These are phyloP conservation scores for Drosophila orosa DNA, from an alignment of 1,140 invertebrate species.

Conservation along the genomic window DNA sequence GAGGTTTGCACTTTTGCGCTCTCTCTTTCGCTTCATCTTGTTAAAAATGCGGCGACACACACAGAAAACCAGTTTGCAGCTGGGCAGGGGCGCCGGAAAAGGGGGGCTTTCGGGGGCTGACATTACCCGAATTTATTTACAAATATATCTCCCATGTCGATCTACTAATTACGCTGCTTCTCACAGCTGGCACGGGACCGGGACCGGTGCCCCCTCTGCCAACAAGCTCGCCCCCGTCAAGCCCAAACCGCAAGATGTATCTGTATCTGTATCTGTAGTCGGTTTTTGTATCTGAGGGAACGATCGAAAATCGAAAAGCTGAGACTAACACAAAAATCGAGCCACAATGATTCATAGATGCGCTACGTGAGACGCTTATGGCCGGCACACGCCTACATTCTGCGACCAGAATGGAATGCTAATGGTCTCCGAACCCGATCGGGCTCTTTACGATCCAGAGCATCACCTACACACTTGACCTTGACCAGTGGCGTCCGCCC, in stretches of 20 bases:
- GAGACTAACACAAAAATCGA: conserved; percentile 47
- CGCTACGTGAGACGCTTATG: conserved; percentile 42
- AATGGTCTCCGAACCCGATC: conserved; percentile 36
- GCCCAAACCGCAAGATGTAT: conserved; percentile 10
- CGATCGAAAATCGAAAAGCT: conserved; percentile 28
- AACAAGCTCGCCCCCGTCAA: conserved; percentile 2
- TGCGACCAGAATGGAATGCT: conserved; percentile 48
- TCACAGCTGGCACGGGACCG: conserved; percentile 22
- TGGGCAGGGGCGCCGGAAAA: conserved; percentile 7
- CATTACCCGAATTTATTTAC: conserved; percentile 6
- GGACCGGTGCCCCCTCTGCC: background rate
- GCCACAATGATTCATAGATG: conserved; percentile 60
- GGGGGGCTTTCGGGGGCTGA: background rate
- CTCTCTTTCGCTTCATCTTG: conserved; percentile 24
- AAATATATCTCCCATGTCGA: conserved; percentile 27
- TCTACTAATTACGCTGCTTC: conserved; percentile 41
- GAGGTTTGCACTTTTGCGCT: conserved; percentile 39
- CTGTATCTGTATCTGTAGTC: conserved; percentile 28
- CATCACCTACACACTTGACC: conserved; percentile 47
- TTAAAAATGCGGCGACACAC: conserved; percentile 25
- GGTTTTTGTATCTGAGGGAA: conserved; percentile 46
- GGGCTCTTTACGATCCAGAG: conserved; percentile 21
- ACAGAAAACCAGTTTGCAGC: conserved; percentile 53
- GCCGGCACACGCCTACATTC: conserved; percentile 45
- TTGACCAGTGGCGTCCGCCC: conserved; percentile 27